Conservation (phyloP, 2,797 vertebrate species). For the Protosalanx chinensis region DNA sequence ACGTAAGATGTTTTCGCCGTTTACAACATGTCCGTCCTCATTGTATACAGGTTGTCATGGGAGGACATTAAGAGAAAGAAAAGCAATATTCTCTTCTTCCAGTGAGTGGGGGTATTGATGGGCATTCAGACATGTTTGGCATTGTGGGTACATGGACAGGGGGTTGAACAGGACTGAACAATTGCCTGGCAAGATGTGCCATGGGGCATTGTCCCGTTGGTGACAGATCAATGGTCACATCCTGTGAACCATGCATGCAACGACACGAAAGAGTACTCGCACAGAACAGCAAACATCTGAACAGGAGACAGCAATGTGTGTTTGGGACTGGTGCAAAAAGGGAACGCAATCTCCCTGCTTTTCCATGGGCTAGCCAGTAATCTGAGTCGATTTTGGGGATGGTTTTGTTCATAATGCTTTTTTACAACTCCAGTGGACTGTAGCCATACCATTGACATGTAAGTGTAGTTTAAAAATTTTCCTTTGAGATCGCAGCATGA, state of each 20-base stretch:
- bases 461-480: conserved; percentile 46
- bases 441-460: conserved; percentile 61
- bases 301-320: conserved; percentile 22
- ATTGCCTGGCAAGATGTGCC: conserved; percentile 66
- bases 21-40: conserved; percentile 7
- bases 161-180: conserved; percentile 56
- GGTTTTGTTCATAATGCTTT: conserved; percentile 36
- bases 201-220: conserved; percentile 70
- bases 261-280: conserved; percentile 55
- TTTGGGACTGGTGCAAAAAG: conserved; percentile 35
- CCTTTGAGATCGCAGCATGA: conserved; percentile 1
- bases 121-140: conserved; percentile 53
- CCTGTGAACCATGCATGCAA: conserved; percentile 66
- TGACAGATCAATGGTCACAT: conserved; percentile 75
- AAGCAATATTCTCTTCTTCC: conserved; percentile 35
- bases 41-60: conserved; percentile 8
- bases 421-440: conserved; percentile 43
- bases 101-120: conserved; percentile 54
- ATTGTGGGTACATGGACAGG: conserved; percentile 46
- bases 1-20: conserved; percentile 5
- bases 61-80: conserved; percentile 11
- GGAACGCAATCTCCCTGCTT: conserved; percentile 25
- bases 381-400: conserved; percentile 26
- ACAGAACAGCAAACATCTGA: conserved; percentile 7
- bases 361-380: conserved; percentile 52